Base-by-base conservation (phyloP, 2,797 vertebrate genomes). In the Brachyalestes nurse region DNA sequence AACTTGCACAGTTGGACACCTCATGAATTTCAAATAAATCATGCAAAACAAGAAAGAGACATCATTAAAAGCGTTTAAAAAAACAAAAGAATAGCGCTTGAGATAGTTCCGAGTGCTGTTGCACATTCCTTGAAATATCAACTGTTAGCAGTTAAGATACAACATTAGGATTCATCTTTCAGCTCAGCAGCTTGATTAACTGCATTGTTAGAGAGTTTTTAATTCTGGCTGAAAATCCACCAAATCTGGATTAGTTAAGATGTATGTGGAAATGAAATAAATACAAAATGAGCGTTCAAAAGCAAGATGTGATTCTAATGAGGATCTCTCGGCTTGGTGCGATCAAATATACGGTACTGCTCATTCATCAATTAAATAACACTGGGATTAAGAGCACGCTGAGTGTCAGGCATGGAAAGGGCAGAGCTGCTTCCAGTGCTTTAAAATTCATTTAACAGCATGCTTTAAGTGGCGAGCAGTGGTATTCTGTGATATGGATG, bases 11-110 rank as follows among this genome's bases (percentile, higher is more conserved):
- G 90, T 88, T 88, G 92, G 92, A 93, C 93, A 93, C 90, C 87
- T 92, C 90, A 92, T 94, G 92, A 93, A 94, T 94, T 93, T 92
- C 90, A 94, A 94, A 94, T 92, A 92, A 83, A 91, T 93, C 90
- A 93, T 92, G 91, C 90, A 93, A 93, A 93, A 88, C 91, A 92
- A 92, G 89, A 90, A 80, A 89, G 77, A 91, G 91, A 90, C 89
- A 92, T 92, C 91, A 91, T 92, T 91, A 90, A 87, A 81, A 72
- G 84, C 82, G 74, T 91, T 92, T 88, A 86, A 84, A 89, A 89
- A 57, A 72, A 76, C 69, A 25, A 57, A 62, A 72, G 49, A 45
- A n/a, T 17, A 60, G 65, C 9, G 19, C n/a, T 62, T 78, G 21
- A 58, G 65, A 61, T 62, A 38, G 34, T 73, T 49, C 13, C 42